Evolutionary conservation across 2,797 vertebrate genomes (phyloP).

Genomic region (Myotis vivesi): DNA sequence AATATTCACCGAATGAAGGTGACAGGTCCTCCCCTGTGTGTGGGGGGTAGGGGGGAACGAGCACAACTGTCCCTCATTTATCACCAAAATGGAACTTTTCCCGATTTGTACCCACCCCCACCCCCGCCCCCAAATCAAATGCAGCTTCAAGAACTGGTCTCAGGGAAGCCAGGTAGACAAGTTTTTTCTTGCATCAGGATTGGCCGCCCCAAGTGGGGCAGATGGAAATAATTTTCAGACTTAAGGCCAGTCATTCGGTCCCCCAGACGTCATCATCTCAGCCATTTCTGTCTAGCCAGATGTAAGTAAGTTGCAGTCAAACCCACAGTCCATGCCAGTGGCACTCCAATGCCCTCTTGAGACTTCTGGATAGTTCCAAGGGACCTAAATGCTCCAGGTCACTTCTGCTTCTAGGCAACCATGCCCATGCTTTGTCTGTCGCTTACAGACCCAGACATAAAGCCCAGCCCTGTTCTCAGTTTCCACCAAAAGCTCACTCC

Average conservation of each 20-base stretch:
- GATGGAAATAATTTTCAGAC: constrained; percentile 54
- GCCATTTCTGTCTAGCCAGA: background rate
- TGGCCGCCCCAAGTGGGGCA: background rate
- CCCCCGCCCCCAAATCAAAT: background rate
- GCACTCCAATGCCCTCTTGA: background rate
- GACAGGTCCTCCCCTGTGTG: background rate
- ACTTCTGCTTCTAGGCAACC: background rate
- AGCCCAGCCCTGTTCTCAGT: background rate
- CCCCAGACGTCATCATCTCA: background rate
- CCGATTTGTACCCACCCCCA: background rate
- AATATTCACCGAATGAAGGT: background rate
- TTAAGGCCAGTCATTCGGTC: background rate
- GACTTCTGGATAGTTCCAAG: background rate
- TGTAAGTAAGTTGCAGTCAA: background rate
- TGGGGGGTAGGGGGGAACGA: accelerated
- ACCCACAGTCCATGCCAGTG: background rate
- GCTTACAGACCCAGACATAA: background rate
- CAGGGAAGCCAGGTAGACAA: background rate
- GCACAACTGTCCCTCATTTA: background rate
- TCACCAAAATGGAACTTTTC: background rate
- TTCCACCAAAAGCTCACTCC: background rate
- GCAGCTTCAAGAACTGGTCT: background rate
- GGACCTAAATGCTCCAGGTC: background rate
- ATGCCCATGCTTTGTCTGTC: background rate
- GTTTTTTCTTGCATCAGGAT: background rate